Evolutionary conservation across 2,113 vertebrate species (phyloP).

Genomic region (Anas platyrhynchos): DNA sequence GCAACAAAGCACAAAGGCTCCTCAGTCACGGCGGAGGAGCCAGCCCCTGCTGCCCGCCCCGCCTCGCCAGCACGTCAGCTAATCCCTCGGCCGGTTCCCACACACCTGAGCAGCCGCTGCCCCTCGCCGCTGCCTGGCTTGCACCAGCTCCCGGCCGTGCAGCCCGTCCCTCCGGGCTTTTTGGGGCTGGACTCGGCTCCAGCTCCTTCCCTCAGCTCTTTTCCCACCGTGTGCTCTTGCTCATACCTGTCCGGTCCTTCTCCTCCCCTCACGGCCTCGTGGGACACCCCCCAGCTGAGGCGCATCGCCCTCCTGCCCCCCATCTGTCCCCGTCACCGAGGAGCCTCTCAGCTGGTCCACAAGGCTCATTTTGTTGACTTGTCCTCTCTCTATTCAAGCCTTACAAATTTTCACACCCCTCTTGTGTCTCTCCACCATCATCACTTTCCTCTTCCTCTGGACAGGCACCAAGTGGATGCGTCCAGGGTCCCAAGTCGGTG

Average conservation of each 20-base stretch:
- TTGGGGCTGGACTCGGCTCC: not conserved
- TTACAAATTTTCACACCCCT: not conserved
- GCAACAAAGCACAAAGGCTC: slow-evolving; percentile 79
- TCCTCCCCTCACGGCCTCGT: not conserved
- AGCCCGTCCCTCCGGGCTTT: not conserved
- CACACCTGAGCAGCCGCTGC: slow-evolving; percentile 6
- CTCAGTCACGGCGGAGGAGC: slow-evolving; percentile 49
- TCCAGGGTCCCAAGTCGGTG: not conserved
- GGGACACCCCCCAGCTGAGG: not conserved
- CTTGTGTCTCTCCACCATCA: not conserved
- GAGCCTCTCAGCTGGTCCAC: not conserved
- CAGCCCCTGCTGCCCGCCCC: slow-evolving; percentile 37
- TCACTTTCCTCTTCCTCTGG: not conserved
- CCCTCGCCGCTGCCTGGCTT: not conserved
- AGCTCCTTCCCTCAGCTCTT: not conserved
- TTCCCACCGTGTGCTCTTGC: not conserved
- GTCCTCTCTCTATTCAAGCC: not conserved
- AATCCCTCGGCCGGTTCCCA: slow-evolving; percentile 59
- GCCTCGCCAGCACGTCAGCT: slow-evolving; percentile 25
- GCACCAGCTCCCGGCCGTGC: not conserved
- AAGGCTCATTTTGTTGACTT: not conserved
- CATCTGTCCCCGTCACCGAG: not conserved
- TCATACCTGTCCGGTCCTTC: not conserved
- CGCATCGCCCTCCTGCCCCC: not conserved
- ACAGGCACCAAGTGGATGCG: fast-evolving